These are phyloP conservation scores for Drosophila mimica DNA, from an alignment of 2,888 invertebrate genomes.

Conservation along the genomic window DNA sequence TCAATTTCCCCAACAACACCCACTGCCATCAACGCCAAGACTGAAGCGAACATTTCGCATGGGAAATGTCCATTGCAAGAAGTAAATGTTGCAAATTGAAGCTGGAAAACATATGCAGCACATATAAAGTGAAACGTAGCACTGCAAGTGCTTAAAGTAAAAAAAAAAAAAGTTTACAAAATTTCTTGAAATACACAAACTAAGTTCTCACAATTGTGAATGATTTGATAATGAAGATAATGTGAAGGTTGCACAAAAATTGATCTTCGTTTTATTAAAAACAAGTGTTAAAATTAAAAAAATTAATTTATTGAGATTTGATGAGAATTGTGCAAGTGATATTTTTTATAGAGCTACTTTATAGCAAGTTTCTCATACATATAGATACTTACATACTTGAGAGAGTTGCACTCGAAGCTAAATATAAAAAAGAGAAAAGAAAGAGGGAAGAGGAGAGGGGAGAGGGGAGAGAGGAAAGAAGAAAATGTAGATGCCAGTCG, in stretches of 20 bases:
- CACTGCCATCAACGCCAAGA: conserved; percentile 31
- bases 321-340: not conserved
- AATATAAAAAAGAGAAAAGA: conserved; percentile 28
- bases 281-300: not conserved
- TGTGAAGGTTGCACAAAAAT: not conserved
- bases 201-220: not conserved
- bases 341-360: not conserved
- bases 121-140: conserved; percentile 13
- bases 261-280: not conserved
- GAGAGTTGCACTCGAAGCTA: conserved; percentile 51
- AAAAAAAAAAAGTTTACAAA: not conserved
- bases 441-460: not conserved
- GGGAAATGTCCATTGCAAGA: conserved; percentile 29
- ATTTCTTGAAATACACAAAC: not conserved
- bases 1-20: conserved; percentile 20
- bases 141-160: not conserved
- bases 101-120: not conserved
- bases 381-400: conserved; percentile 6
- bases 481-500: conserved; percentile 64
- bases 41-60: conserved; percentile 18
- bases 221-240: not conserved
- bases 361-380: not conserved
- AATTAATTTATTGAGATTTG: not conserved
- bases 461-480: not conserved
- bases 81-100: conserved; percentile 37